phyloP scores from a whole-genome alignment of 2,888 invertebrate genomes.

The Pristionchus entomophagus region DNA sequence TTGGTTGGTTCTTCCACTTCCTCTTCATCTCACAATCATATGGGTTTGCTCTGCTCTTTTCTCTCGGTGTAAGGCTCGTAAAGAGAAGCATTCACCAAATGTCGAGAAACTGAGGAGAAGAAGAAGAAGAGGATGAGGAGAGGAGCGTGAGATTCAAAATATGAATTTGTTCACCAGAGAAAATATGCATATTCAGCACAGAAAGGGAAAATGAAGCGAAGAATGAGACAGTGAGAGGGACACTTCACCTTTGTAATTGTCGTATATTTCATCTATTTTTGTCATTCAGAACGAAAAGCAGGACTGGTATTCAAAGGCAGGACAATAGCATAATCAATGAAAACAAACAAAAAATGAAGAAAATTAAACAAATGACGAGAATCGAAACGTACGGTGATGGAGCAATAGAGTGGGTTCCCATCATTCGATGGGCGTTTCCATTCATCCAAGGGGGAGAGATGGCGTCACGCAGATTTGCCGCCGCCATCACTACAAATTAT shows the following conservation, averaged over 20 bases:
- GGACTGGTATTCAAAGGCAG: too few relatives aligned
- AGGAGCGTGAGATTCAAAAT: background rate
- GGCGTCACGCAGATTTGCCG: constrained; percentile 53
- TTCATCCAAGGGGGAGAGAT: constrained; percentile 67
- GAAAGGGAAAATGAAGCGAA: too few relatives aligned
- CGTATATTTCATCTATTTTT: too few relatives aligned
- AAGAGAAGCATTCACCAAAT: constrained; percentile 8
- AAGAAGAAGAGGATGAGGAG: too few relatives aligned
- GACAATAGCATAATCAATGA: too few relatives aligned
- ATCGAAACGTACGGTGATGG: constrained; percentile 29
- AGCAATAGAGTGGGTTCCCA: constrained; percentile 12
- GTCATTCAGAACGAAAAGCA: too few relatives aligned
- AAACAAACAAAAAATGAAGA: too few relatives aligned
- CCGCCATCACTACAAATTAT: constrained; percentile 39
- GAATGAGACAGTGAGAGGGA: too few relatives aligned
- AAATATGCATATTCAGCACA: too few relatives aligned
- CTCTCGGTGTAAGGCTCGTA: constrained; percentile 33
- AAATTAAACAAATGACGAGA: too few relatives aligned
- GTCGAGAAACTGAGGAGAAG: background rate
- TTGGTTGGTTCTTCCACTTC: background rate
- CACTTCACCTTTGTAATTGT: too few relatives aligned
- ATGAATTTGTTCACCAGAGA: too few relatives aligned
- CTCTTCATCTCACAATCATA: constrained; percentile 11
- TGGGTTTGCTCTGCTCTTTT: background rate
- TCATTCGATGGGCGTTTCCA: constrained; percentile 44